These are phyloP conservation scores for Atractosteus spatula DNA, from an alignment of 2,113 vertebrate genomes.

Conservation along the genomic window DNA sequence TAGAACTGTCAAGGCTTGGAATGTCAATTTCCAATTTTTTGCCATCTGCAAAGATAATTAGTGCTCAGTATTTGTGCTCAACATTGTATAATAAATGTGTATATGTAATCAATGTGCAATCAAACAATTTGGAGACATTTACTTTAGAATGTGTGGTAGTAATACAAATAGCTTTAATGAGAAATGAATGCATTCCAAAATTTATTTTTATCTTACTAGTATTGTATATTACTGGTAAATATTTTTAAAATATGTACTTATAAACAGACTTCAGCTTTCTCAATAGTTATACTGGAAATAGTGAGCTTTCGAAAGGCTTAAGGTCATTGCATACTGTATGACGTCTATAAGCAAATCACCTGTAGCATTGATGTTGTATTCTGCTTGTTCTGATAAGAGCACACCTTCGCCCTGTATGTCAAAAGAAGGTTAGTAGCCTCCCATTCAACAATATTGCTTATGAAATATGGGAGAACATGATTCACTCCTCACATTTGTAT, in stretches of 20 bases:
- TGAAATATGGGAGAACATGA: no score
- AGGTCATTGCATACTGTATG: no score
- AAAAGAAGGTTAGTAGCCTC: neutral
- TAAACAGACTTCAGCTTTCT: neutral
- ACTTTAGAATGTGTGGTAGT: no score
- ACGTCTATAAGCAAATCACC: slow-evolving; percentile 19
- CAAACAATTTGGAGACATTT: no score
- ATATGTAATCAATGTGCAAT: no score
- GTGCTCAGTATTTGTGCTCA: no score
- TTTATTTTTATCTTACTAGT: no score
- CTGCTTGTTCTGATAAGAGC: slow-evolving; percentile 20
- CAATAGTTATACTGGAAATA: neutral
- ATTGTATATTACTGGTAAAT: neutral
- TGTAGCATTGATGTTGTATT: slow-evolving; percentile 31
- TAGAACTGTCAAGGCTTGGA: slow-evolving; percentile 18
- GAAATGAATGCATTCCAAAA: no score
- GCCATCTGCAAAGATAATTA: slow-evolving; percentile 12
- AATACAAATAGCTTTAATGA: no score
- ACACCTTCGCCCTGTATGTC: slow-evolving; percentile 40
- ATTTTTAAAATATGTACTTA: neutral
- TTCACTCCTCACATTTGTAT: no score
- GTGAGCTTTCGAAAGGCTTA: no score
- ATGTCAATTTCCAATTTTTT: slow-evolving; percentile 27
- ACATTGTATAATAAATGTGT: no score
- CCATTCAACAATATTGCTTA: neutral